Conservation (phyloP, 2,797 vertebrate species). For the Chrysocyon brachyurus region DNA sequence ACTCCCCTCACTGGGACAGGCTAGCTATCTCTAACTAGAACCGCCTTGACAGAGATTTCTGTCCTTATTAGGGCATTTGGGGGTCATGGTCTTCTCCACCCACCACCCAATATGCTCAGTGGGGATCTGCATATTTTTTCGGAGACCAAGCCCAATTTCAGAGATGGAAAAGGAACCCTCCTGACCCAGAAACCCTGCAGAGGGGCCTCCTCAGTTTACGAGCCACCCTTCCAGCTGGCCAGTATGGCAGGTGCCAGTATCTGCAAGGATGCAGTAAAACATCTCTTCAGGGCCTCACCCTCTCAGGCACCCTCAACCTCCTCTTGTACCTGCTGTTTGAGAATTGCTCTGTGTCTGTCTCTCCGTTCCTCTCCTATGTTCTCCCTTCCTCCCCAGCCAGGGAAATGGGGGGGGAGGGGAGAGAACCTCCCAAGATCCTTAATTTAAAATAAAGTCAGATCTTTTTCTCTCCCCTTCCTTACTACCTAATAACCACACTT, state of each 20-base stretch:
- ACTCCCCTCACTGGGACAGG: neutral
- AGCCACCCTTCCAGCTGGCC: neutral
- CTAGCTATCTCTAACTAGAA: neutral
- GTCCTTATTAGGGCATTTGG: neutral
- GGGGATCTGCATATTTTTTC: neutral
- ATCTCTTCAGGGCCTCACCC: neutral
- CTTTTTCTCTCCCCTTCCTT: conserved; percentile 67
- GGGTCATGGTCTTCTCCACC: neutral
- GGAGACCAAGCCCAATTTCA: neutral
- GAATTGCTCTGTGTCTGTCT: neutral
- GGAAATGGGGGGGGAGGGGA: conserved; percentile 10
- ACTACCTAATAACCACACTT: conserved; percentile 92
- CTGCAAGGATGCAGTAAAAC: neutral
- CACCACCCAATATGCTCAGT: neutral
- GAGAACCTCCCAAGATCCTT: conserved; percentile 75
- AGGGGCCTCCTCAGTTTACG: neutral
- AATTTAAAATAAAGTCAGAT: conserved; percentile 73
- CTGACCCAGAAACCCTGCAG: neutral
- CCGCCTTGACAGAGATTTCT: neutral
- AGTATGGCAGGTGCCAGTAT: neutral
- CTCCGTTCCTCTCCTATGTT: neutral
- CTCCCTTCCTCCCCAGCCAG: neutral
- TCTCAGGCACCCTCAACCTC: neutral
- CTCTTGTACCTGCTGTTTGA: neutral
- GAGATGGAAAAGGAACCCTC: neutral